phyloP scores from a whole-genome alignment of 1,140 invertebrate species.

The Euwallacea fornicatus region DNA sequence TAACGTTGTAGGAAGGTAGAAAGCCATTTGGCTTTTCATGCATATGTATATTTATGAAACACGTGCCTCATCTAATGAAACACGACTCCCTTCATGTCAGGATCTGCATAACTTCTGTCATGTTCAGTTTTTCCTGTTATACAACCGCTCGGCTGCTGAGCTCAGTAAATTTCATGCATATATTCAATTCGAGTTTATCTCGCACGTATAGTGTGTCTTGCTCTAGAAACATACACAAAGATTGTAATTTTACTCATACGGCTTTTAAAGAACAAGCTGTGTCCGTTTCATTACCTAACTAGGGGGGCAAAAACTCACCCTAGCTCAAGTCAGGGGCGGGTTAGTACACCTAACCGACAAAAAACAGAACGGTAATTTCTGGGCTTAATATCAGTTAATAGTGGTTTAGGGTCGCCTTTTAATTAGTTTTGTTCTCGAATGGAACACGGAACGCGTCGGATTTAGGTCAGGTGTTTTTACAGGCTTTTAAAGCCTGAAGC shows the following conservation, averaged over 20 bases:
- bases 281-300: no score
- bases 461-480: background rate
- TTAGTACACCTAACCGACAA: background rate
- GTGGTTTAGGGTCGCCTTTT: constrained; percentile 28
- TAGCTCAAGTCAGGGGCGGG: constrained; percentile 8
- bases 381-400: constrained; percentile 26
- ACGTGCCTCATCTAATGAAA: constrained; percentile 20
- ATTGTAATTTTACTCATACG: no score
- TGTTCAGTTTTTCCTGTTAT: constrained; percentile 24
- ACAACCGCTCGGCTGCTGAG: constrained; percentile 8
- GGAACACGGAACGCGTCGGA: constrained; percentile 15
- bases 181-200: constrained; percentile 8
- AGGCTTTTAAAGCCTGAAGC: no score
- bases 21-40: background rate
- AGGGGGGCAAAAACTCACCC: constrained; percentile 21
- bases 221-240: no score
- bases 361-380: constrained; percentile 16
- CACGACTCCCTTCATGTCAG: constrained; percentile 23
- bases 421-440: constrained; percentile 23
- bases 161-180: constrained; percentile 16
- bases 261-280: no score
- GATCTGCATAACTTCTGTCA: constrained; percentile 33
- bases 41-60: constrained; percentile 13
- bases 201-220: background rate
- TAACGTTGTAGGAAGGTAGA: background rate